Base-by-base conservation (phyloP, 2,888 invertebrate species). In the Acronicta aceris region DNA sequence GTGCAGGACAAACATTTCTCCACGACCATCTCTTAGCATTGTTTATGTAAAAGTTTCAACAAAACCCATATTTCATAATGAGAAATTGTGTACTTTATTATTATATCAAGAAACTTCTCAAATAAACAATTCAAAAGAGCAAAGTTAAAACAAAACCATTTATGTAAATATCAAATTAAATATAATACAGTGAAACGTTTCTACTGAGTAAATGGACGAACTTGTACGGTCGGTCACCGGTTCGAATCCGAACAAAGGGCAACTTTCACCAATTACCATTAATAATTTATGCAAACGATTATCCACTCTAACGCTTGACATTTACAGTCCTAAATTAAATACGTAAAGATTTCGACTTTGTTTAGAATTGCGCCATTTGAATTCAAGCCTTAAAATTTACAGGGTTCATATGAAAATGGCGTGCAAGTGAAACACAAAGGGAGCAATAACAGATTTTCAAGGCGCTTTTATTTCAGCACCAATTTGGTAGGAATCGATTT, bases 211-310 rank as follows among this genome's bases (percentile, higher is more conserved):
- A 63, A 56, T 58, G 42, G 50, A 60, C 25, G 16, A 45, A 56
- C 16, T 58, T 62, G 59, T 40, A 43, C 60, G 55, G 16, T 64
- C 50, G 42, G 48, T 42, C 55, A 56, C 56, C 43, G 49, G 65
- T 71, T 64, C 58, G 55, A 66, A 64, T 58, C 50, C 49, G 52
- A 65, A 68, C 68, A 66, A 74, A 74, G 65, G 68, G 65, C 43
- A 50, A 68, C 73, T 71, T 74, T 71, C 71, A 55, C 65, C 61
- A 64, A 66, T 67, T 65, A 59, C 17, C 50, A 64, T 57, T 27
- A 33, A 48, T 30, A 30, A 25, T 36, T 17, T 17, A 15, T 21
- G 5, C 42, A 61, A 47, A 9, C 42, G 16, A 67, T 30, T 49
- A 41, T 16, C 38, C 43, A 54, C 63, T 38, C 16, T 57, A 59